Evolutionary conservation across 2,113 vertebrate species (phyloP).

Genomic region (Chloropsis hardwickii): DNA sequence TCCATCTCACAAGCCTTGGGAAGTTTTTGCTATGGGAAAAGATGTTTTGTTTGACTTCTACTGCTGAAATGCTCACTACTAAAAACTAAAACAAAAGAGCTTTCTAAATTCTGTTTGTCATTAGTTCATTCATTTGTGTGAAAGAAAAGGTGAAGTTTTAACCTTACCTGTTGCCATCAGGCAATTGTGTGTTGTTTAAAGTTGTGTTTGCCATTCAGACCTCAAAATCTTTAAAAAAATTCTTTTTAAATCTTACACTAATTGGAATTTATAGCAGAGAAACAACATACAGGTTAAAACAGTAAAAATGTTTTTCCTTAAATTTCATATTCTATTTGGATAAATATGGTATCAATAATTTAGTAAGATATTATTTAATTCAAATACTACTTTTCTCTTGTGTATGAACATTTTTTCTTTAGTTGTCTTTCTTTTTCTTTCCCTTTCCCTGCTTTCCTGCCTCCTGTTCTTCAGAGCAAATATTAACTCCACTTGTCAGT

Average conservation of each 20-base stretch:
- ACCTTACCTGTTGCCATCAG: slow-evolving; percentile 8
- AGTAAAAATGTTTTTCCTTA: neutral
- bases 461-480: neutral
- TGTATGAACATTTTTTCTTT: neutral
- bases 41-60: neutral
- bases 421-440: neutral
- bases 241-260: neutral
- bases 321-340: neutral
- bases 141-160: neutral
- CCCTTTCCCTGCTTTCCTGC: neutral
- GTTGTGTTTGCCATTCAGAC: neutral
- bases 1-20: neutral
- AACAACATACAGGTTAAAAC: neutral
- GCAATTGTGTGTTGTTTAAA: neutral
- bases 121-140: neutral
- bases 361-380: neutral
- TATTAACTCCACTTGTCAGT: neutral
- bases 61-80: neutral
- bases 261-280: neutral
- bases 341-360: neutral
- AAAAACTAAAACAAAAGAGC: neutral
- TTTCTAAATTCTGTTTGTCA: neutral
- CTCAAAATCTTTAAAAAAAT: neutral
- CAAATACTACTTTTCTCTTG: neutral
- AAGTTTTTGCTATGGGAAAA: neutral